phyloP scores from a whole-genome alignment of 2,113 vertebrate species.

The Erpornis zantholeuca region DNA sequence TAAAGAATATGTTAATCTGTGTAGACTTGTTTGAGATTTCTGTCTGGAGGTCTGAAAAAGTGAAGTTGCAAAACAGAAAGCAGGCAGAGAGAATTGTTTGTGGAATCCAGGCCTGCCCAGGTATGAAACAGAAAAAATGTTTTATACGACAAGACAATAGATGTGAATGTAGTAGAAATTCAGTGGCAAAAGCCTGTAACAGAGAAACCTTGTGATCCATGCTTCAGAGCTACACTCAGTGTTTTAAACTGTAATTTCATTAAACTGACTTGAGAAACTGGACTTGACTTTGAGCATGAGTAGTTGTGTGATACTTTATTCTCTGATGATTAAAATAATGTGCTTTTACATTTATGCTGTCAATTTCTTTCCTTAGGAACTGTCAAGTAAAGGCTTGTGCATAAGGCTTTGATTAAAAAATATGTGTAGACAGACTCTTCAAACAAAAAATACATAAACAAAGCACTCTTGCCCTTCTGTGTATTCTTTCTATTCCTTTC shows the following conservation, averaged over 20 bases:
- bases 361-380: not conserved
- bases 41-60: not conserved
- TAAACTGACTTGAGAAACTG: not conserved
- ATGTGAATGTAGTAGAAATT: not conserved
- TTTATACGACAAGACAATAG: not conserved
- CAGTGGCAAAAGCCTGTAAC: not conserved
- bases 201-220: not conserved
- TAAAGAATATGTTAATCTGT: not conserved
- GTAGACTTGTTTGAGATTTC: not conserved
- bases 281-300: not conserved
- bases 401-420: not conserved
- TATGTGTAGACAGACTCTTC: not conserved
- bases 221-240: not conserved
- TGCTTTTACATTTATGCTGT: not conserved
- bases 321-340: not conserved
- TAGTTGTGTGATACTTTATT: not conserved
- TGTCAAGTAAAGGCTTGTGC: not conserved
- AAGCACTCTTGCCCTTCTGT: not conserved
- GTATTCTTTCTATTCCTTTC: not conserved
- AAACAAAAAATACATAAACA: not conserved
- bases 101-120: not conserved
- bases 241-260: not conserved
- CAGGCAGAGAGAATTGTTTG: fast-evolving
- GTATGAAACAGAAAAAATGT: not conserved
- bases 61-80: not conserved